phyloP scores from a whole-genome alignment of 2,888 invertebrate genomes.

The Gymnosoma rotundatum region DNA sequence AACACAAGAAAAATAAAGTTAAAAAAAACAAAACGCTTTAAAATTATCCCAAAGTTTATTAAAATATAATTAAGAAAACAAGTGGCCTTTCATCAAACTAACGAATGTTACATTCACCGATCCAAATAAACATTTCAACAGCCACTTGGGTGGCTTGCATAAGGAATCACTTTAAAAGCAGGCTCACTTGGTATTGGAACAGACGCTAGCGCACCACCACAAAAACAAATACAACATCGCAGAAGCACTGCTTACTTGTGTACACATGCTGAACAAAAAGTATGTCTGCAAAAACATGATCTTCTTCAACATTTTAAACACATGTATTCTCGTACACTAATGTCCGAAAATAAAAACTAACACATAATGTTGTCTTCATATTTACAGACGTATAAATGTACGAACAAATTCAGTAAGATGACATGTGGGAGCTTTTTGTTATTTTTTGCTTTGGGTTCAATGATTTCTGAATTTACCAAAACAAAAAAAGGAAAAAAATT shows the following conservation, averaged over 20 bases:
- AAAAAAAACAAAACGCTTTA: constrained; percentile 10
- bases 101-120: not conserved
- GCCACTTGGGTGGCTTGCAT: constrained; percentile 64
- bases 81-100: constrained; percentile 12
- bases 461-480: constrained; percentile 57
- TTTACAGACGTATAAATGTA: constrained; percentile 8
- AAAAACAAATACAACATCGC: not conserved
- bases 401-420: constrained; percentile 12
- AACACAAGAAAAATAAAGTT: not conserved
- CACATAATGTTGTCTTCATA: constrained; percentile 24
- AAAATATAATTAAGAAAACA: constrained; percentile 61
- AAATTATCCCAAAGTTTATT: constrained; percentile 46
- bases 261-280: not conserved
- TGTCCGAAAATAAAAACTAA: constrained; percentile 22
- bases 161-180: constrained; percentile 37
- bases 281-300: constrained; percentile 40
- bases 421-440: constrained; percentile 60
- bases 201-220: constrained; percentile 30
- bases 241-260: not conserved
- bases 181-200: constrained; percentile 41
- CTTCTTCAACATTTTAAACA: constrained; percentile 36
- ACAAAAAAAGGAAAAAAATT: not conserved
- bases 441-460: constrained; percentile 49
- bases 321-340: constrained; percentile 4
- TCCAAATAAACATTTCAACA: constrained; percentile 9